phyloP scores from a whole-genome alignment of 2,113 vertebrate species.

The Monarcha castaneiventris region DNA sequence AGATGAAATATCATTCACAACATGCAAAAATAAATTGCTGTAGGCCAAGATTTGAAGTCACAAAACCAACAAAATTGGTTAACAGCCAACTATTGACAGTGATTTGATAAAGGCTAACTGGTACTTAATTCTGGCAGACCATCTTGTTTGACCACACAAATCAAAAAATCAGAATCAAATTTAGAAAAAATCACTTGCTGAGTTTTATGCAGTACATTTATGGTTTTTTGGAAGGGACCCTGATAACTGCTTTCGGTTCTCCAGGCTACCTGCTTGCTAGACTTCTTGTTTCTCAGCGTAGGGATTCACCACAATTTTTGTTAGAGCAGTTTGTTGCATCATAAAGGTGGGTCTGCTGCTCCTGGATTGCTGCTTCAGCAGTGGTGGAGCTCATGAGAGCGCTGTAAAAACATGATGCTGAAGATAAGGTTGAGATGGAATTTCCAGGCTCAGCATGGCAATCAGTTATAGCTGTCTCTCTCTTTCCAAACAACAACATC shows the following conservation, averaged over 20 bases:
- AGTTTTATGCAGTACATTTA: not conserved
- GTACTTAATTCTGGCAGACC: conserved; percentile 55
- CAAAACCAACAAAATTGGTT: not conserved
- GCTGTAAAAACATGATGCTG: conserved; percentile 18
- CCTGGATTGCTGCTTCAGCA: conserved; percentile 19
- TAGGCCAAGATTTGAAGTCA: not conserved
- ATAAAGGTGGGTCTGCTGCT: not conserved
- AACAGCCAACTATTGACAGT: not conserved
- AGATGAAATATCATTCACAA: not conserved
- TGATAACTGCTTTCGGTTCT: not conserved
- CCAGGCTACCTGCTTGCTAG: not conserved
- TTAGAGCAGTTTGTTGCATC: not conserved
- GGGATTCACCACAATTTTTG: not conserved
- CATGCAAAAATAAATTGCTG: not conserved
- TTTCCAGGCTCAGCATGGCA: conserved; percentile 39
- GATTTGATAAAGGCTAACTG: conserved; percentile 31
- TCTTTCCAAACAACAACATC: conserved; percentile 46
- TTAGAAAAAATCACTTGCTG: not conserved
- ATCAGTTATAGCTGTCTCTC: conserved; percentile 22
- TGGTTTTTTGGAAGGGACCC: not conserved
- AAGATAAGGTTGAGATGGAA: conserved; percentile 49
- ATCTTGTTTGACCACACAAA: conserved; percentile 50
- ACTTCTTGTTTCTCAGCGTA: not conserved
- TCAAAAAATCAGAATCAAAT: not conserved
- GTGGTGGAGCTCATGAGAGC: not conserved